Base-by-base conservation (phyloP, 23 tunicate species). In the Oikopleura albicans region DNA sequence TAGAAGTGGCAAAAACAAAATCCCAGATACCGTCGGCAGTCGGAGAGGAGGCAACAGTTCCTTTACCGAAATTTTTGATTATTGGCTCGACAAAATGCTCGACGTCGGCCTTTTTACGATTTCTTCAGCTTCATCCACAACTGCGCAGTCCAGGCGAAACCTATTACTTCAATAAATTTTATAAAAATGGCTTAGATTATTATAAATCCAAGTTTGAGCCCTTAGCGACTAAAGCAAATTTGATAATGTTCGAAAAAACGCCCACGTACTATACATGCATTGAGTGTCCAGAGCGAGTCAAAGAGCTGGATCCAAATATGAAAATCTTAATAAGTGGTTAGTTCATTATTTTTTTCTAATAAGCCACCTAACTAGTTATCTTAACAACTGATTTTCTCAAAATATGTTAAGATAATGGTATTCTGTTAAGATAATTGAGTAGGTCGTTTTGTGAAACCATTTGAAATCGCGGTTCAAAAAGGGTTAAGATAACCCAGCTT, bases 81-180 rank as follows among this genome's bases (percentile, higher is more conserved):
- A 71, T 71, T 71, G 79, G 79, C 34, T 71, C 79, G 36, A 71
- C 79, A 4, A 71, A 71, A 31, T 71, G 79, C 79, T 71, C 79
- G 4, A 71, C 79, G 4, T 71, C 79, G 4, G 79, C 79, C 31
- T 31, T 71, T 22, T 29, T 71, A 29, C 79, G 79, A 2, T 71
- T 71, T 71, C 31, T 71, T 22, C 27, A 71, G 4, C 37, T 29
- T 2, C 79, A 71, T 71, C 79, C 79, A 12, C 33, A 71, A 71
- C 35, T 71, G 79, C 79, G 79, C 79, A 71, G 79, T 37, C 79
- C 79, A 22, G 79, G 79, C 4, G 79, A 71, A 29, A 71, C 79
- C 34, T 71, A 71, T 71, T 71, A 22, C 37, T 71, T 71, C 35
- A 71, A 71, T 29, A 71, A 71, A 29, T 29, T 22, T 71, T 71